phyloP scores from a whole-genome alignment of 1,140 invertebrate genomes.

The Homalodisca vitripennis region DNA sequence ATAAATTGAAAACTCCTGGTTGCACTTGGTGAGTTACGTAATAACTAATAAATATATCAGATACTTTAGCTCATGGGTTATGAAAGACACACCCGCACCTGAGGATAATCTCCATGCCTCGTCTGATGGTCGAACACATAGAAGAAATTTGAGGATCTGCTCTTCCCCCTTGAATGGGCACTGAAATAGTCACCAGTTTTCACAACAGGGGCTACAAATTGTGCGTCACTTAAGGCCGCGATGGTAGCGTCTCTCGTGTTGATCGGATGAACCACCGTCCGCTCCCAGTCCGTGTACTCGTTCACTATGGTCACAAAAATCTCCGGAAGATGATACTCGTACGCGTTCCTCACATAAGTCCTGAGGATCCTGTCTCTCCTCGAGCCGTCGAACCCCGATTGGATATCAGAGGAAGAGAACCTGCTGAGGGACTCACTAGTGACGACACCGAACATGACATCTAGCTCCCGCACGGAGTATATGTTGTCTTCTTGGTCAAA shows the following conservation, averaged over 20 bases:
- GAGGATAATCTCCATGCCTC: conserved; percentile 84
- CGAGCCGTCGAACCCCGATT: conserved; percentile 56
- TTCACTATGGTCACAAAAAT: conserved; percentile 95
- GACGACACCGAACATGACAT: conserved; percentile 45
- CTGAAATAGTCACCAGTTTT: conserved; percentile 69
- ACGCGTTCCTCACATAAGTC: conserved; percentile 91
- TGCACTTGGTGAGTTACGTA: too few relatives aligned
- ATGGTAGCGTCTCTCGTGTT: conserved; percentile 90
- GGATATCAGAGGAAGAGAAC: conserved; percentile 47
- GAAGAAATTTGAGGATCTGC: conserved; percentile 67
- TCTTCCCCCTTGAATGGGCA: conserved; percentile 42
- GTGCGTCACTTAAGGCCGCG: conserved; percentile 87
- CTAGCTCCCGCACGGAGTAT: conserved; percentile 26
- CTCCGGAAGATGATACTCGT: conserved; percentile 91
- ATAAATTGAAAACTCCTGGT: too few relatives aligned
- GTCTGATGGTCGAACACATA: conserved; percentile 93
- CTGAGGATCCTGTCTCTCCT: conserved; percentile 58
- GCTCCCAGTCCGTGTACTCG: conserved; percentile 96
- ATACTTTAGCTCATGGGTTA: too few relatives aligned
- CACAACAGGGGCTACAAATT: conserved; percentile 81
- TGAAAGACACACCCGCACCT: conserved; percentile 62
- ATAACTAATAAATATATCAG: too few relatives aligned
- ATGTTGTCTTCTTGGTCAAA: background rate
- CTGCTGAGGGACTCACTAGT: conserved; percentile 39
- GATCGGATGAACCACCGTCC: conserved; percentile 85